Evolutionary conservation across 2,888 invertebrate species (phyloP).

Genomic region (Pterostichus madidus): DNA sequence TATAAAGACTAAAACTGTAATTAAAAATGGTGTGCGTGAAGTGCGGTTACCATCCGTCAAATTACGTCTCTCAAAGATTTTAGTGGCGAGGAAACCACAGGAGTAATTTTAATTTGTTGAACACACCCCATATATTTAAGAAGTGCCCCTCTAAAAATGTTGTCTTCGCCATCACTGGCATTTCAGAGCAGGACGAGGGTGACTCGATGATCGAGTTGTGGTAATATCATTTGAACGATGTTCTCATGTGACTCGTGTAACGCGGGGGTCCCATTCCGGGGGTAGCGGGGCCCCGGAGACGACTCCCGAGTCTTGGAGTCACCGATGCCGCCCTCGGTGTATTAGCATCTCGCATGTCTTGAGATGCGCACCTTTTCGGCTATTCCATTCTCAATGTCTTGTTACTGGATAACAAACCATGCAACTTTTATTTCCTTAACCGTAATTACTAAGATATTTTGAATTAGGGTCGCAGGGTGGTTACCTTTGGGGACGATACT

Average conservation of each 20-base stretch:
- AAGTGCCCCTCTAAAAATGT: neutral
- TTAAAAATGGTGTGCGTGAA: too few relatives aligned
- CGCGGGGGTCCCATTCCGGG: constrained; percentile 5
- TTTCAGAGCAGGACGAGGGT: neutral
- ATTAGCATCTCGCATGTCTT: constrained; percentile 52
- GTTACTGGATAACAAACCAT: constrained; percentile 6
- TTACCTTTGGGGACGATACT: too few relatives aligned
- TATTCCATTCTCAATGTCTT: constrained; percentile 19
- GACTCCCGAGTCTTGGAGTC: neutral
- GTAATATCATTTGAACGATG: constrained; percentile 76
- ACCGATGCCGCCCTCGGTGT: constrained; percentile 15
- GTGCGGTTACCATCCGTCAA: too few relatives aligned
- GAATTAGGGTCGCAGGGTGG: too few relatives aligned
- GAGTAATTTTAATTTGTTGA: too few relatives aligned
- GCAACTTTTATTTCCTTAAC: too few relatives aligned
- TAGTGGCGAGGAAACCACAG: too few relatives aligned
- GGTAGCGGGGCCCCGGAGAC: constrained; percentile 10
- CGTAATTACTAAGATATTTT: too few relatives aligned
- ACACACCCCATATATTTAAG: too few relatives aligned
- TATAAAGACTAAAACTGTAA: too few relatives aligned
- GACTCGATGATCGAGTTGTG: constrained; percentile 72
- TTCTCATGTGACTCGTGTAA: constrained; percentile 55
- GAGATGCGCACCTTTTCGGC: constrained; percentile 35
- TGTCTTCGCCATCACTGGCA: constrained; percentile 4
- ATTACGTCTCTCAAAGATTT: too few relatives aligned